Evolutionary conservation across 2,888 invertebrate genomes (phyloP).

Genomic region (Scaeva pyrastri): DNA sequence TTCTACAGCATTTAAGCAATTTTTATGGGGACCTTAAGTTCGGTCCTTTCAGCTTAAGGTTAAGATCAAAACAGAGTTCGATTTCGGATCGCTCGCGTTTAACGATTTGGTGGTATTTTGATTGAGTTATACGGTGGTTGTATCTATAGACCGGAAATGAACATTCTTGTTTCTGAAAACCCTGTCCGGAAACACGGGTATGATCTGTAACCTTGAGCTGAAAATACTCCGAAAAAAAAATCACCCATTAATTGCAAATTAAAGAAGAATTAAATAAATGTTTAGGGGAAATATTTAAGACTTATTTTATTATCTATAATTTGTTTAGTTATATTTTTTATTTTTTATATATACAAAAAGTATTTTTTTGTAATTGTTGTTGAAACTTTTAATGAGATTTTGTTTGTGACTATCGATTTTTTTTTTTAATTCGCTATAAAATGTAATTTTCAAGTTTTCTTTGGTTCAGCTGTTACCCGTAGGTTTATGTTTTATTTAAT

Average conservation of each 20-base stretch:
- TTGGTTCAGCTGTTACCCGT: conserved; percentile 64
- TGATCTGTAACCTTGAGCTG: not conserved
- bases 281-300: conserved; percentile 24
- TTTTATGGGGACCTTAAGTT: not conserved
- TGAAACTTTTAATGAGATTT: conserved; percentile 44
- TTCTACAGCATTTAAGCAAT: conserved; percentile 20
- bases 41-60: not conserved
- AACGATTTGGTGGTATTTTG: conserved; percentile 52
- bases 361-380: conserved; percentile 60
- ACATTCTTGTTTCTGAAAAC: not conserved
- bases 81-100: conserved; percentile 24
- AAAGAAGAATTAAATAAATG: conserved; percentile 18
- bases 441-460: conserved; percentile 48
- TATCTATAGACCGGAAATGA: conserved; percentile 32
- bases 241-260: conserved; percentile 34
- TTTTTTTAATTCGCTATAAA: conserved; percentile 18
- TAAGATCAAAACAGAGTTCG: not conserved
- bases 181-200: not conserved
- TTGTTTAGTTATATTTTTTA: conserved; percentile 21
- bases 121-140: conserved; percentile 63
- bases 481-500: conserved; percentile 32
- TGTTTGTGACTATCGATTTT: conserved; percentile 57
- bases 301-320: conserved; percentile 56
- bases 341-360: conserved; percentile 67
- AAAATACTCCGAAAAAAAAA: not conserved